These are phyloP conservation scores for Geotrupes spiniger DNA, from an alignment of 2,888 invertebrate species.

Conservation along the genomic window DNA sequence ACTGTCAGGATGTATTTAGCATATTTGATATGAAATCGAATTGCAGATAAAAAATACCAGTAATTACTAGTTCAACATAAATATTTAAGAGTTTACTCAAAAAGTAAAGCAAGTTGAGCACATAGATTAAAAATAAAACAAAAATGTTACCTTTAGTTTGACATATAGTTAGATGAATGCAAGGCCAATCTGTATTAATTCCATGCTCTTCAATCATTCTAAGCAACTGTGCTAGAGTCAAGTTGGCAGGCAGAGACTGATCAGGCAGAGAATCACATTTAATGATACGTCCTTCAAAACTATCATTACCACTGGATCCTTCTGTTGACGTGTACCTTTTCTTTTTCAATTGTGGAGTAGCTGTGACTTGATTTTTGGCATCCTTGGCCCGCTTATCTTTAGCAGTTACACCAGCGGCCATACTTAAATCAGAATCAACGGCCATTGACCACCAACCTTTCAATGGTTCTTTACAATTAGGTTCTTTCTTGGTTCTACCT, in stretches of 20 bases:
- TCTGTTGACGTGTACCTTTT: constrained; percentile 38
- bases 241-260: constrained; percentile 42
- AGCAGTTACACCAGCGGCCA: constrained; percentile 82
- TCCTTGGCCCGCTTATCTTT: constrained; percentile 88
- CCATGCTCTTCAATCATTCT: constrained; percentile 44
- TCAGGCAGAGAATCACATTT: constrained; percentile 45
- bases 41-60: too few relatives aligned
- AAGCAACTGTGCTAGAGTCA: constrained; percentile 47
- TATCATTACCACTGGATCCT: constrained; percentile 34
- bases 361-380: constrained; percentile 62
- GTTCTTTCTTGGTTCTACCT: constrained; percentile 31
- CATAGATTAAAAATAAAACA: too few relatives aligned
- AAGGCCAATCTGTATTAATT: constrained; percentile 45
- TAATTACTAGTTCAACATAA: too few relatives aligned
- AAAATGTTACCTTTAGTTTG: constrained; percentile 43
- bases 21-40: too few relatives aligned
- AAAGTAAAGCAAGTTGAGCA: too few relatives aligned
- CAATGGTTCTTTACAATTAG: constrained; percentile 32
- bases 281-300: constrained; percentile 43
- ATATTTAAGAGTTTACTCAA: too few relatives aligned
- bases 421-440: constrained; percentile 57
- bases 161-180: constrained; percentile 47
- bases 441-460: constrained; percentile 51
- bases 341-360: constrained; percentile 46
- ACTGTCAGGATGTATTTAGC: too few relatives aligned